Evolutionary conservation across 2,113 vertebrate genomes (phyloP).

Genomic region (Phylloscopus trochiloides): DNA sequence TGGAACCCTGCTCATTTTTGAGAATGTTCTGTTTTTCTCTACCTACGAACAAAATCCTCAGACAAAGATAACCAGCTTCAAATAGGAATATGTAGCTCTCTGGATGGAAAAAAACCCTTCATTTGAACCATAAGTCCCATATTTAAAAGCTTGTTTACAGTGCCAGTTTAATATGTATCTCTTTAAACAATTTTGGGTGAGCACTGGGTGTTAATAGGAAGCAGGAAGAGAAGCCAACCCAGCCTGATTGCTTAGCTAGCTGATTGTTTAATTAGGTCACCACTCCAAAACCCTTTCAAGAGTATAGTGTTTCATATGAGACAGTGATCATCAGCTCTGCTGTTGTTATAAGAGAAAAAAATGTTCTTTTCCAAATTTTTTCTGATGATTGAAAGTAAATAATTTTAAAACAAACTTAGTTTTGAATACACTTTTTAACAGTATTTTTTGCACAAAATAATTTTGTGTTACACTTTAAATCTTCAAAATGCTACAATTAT

Average conservation of each 20-base stretch:
- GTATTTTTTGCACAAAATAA: background rate
- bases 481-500: background rate
- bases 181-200: background rate
- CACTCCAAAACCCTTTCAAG: background rate
- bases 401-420: background rate
- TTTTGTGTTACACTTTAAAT: background rate
- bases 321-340: background rate
- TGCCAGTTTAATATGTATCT: background rate
- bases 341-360: background rate
- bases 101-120: background rate
- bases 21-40: background rate
- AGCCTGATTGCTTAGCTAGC: background rate
- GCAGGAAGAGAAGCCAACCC: background rate
- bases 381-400: background rate
- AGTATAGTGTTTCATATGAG: background rate
- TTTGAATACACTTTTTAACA: background rate
- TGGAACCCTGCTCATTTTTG: background rate
- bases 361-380: background rate
- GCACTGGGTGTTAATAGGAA: background rate
- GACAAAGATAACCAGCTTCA: background rate
- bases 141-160: background rate
- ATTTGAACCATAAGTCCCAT: background rate
- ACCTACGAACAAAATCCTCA: background rate
- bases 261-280: background rate
- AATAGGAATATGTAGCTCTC: background rate